phyloP scores from a whole-genome alignment of 2,888 invertebrate species.

The Clusia tigrina region DNA sequence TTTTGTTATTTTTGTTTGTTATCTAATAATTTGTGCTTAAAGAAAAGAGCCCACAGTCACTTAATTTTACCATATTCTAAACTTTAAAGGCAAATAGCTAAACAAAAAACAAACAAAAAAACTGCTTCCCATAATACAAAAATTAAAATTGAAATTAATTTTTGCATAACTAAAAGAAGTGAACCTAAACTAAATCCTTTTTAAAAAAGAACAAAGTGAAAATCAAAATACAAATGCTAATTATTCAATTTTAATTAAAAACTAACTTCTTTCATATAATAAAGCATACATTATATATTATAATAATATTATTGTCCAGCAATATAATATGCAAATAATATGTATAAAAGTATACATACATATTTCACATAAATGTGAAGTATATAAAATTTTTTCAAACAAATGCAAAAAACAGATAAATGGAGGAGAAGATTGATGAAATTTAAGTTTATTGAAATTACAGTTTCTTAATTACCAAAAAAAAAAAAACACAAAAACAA shows the following conservation, averaged over 20 bases:
- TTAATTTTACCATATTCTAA: too few relatives aligned
- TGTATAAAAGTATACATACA: conserved; percentile 20
- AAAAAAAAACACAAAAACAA: conserved; percentile 43
- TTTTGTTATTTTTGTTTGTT: too few relatives aligned
- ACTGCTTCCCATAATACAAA: neutral
- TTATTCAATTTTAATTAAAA: conserved; percentile 33
- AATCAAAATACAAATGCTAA: conserved; percentile 26
- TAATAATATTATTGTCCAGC: conserved; percentile 34
- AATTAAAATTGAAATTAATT: conserved; percentile 7
- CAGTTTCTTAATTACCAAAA: conserved; percentile 65
- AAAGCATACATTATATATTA: conserved; percentile 31
- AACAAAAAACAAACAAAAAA: neutral
- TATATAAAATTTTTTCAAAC: conserved; percentile 35
- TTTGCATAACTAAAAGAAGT: conserved; percentile 11
- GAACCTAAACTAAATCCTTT: conserved; percentile 1
- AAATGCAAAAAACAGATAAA: conserved; percentile 23
- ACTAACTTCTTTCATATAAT: conserved; percentile 33
- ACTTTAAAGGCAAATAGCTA: neutral
- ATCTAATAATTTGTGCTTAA: too few relatives aligned
- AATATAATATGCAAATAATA: conserved; percentile 18
- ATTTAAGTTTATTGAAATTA: conserved; percentile 66
- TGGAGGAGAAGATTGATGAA: conserved; percentile 59
- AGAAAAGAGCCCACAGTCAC: too few relatives aligned
- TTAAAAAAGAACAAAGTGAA: conserved; percentile 12
- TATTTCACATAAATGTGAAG: conserved; percentile 36